Evolutionary conservation across 2,888 invertebrate species (phyloP).

Genomic region (Plagodis pulveraria): DNA sequence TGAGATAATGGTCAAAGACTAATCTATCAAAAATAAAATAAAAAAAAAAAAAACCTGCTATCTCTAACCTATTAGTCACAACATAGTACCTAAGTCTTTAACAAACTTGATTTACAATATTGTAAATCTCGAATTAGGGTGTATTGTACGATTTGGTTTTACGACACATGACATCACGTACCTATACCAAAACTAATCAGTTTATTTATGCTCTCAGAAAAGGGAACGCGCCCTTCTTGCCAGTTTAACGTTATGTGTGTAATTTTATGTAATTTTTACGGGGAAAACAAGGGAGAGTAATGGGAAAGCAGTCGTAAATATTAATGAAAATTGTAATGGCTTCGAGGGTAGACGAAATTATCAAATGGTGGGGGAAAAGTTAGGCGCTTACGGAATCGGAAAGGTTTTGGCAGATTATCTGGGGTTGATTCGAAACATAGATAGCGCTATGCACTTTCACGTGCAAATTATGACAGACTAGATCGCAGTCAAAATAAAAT

Average conservation of each 20-base stretch:
- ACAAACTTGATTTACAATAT: constrained; percentile 67
- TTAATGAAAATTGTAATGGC: constrained; percentile 29
- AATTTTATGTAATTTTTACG: constrained; percentile 48
- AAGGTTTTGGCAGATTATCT: too few species aligned
- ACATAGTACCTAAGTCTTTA: constrained; percentile 45
- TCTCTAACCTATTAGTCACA: constrained; percentile 49
- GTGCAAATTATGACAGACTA: too few species aligned
- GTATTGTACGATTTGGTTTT: constrained; percentile 54
- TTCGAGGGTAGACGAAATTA: background rate
- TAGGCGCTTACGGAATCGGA: too few species aligned
- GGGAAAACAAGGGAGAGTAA: constrained; percentile 48
- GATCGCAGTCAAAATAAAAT: too few species aligned
- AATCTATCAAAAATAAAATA: too few species aligned
- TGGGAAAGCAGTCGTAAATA: constrained; percentile 46
- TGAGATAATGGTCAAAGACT: too few species aligned
- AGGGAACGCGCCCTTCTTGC: constrained; percentile 42
- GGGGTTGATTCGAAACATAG: too few species aligned
- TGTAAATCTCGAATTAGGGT: constrained; percentile 76
- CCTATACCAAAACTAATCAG: constrained; percentile 66
- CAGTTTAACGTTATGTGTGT: constrained; percentile 37
- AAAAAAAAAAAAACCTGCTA: too few species aligned
- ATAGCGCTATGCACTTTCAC: too few species aligned
- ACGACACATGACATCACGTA: constrained; percentile 56
- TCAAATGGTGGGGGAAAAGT: too few species aligned
- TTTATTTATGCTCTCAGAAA: constrained; percentile 34